Evolutionary conservation across 2,888 invertebrate species (phyloP).

Genomic region (Ormia ochracea): DNA sequence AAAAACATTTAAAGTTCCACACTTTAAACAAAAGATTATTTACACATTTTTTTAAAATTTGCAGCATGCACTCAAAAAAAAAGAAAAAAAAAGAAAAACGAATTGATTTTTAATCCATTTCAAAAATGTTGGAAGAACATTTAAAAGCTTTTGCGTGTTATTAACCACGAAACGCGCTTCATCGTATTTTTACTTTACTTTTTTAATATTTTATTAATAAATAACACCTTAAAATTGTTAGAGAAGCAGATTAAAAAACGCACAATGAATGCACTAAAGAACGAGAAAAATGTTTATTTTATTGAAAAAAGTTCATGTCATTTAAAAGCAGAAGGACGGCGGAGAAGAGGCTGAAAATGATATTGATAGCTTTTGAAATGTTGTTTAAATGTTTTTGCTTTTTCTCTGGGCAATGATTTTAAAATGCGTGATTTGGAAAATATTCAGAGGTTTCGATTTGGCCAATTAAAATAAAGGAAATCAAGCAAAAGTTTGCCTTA

Average conservation of each 20-base stretch:
- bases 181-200: not conserved
- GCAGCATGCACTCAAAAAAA: not conserved
- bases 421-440: constrained; percentile 44
- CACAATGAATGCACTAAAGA: not conserved
- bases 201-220: constrained; percentile 50
- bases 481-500: constrained; percentile 31
- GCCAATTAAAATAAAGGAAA: constrained; percentile 10
- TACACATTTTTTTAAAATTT: constrained; percentile 43
- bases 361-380: constrained; percentile 50
- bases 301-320: constrained; percentile 18
- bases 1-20: constrained; percentile 46
- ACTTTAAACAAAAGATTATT: constrained; percentile 54
- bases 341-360: constrained; percentile 8
- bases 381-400: not conserved
- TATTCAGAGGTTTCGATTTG: too few relatives aligned
- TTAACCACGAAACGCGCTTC: constrained; percentile 26
- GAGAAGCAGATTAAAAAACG: constrained; percentile 20
- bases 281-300: constrained; percentile 1
- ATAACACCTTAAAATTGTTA: constrained; percentile 52
- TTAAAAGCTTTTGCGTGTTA: constrained; percentile 62
- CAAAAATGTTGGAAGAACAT: constrained; percentile 32
- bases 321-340: constrained; percentile 3
- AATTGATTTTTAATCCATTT: constrained; percentile 54
- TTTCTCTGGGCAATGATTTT: not conserved
- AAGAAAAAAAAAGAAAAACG: not conserved